Conservation (phyloP, 2,113 vertebrate genomes). For the Xerus inauris region DNA sequence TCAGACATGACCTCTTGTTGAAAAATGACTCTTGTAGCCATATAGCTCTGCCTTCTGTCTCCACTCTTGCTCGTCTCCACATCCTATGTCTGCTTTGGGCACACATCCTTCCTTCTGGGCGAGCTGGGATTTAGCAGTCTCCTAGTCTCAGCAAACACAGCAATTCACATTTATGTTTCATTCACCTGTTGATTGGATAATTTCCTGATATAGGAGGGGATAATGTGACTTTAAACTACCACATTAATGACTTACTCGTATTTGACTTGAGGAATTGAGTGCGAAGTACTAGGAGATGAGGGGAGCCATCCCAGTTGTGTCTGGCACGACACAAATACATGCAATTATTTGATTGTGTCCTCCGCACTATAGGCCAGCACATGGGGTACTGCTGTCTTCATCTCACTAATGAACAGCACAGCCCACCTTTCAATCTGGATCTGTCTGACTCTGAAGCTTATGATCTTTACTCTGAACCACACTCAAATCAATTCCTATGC, state of each 20-base stretch:
- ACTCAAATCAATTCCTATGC: not conserved
- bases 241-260: not conserved
- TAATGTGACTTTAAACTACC: not conserved
- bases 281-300: not conserved
- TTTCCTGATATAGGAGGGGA: not conserved
- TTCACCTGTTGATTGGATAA: not conserved
- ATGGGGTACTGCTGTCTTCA: not conserved
- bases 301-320: not conserved
- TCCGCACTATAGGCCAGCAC: not conserved
- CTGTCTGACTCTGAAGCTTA: not conserved
- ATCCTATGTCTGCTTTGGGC: not conserved
- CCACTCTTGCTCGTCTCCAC: not conserved
- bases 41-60: not conserved
- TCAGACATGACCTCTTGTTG: not conserved
- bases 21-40: not conserved
- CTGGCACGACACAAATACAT: not conserved
- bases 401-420: slow-evolving; percentile 3
- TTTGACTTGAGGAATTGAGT: not conserved
- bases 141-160: not conserved
- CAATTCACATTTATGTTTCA: not conserved
- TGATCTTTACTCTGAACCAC: slow-evolving; percentile 14
- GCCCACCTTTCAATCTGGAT: not conserved
- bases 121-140: not conserved
- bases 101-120: not conserved
- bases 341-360: not conserved